Evolutionary conservation across 1,140 invertebrate species (phyloP).

Genomic region (Drosophila lacteicornis): DNA sequence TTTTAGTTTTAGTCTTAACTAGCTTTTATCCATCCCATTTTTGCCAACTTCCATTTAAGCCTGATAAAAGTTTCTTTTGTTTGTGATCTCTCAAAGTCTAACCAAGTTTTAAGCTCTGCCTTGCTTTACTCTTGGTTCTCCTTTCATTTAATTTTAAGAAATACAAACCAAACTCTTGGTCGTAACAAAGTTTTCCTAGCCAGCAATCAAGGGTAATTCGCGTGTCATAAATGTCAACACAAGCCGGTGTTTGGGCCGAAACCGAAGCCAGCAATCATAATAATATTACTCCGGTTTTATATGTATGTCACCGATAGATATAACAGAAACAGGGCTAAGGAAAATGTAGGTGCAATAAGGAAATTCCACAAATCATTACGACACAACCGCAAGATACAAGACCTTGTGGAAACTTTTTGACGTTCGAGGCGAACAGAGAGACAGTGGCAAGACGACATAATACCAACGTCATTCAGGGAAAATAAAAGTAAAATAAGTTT

Average conservation of each 20-base stretch:
- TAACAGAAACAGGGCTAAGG: slow-evolving; percentile 19
- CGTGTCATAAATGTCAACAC: slow-evolving; percentile 32
- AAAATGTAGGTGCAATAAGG: slow-evolving; percentile 60
- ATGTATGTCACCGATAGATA: slow-evolving; percentile 29
- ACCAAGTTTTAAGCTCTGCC: slow-evolving; percentile 10
- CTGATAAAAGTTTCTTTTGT: background rate
- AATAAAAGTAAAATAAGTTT: slow-evolving; percentile 57
- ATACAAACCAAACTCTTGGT: background rate
- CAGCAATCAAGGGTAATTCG: slow-evolving; percentile 39
- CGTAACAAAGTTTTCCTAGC: slow-evolving; percentile 7
- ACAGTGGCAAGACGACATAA: slow-evolving; percentile 31
- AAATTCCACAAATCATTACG: slow-evolving; percentile 78
- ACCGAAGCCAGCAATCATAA: slow-evolving; percentile 30
- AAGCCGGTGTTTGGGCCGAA: slow-evolving; percentile 8
- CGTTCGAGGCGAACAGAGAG: slow-evolving; percentile 10
- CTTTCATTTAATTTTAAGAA: slow-evolving; percentile 4
- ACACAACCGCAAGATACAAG: slow-evolving; percentile 64
- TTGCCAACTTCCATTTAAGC: background rate
- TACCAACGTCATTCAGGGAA: slow-evolving; percentile 29
- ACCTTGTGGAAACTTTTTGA: slow-evolving; percentile 59
- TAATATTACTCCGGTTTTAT: slow-evolving; percentile 31
- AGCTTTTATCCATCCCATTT: slow-evolving; percentile 10
- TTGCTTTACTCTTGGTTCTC: background rate
- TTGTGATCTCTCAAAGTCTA: slow-evolving; percentile 3
- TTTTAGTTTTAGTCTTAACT: slow-evolving; percentile 1